phyloP scores from a whole-genome alignment of 2,113 vertebrate species.

The Oncorhynchus kisutch region DNA sequence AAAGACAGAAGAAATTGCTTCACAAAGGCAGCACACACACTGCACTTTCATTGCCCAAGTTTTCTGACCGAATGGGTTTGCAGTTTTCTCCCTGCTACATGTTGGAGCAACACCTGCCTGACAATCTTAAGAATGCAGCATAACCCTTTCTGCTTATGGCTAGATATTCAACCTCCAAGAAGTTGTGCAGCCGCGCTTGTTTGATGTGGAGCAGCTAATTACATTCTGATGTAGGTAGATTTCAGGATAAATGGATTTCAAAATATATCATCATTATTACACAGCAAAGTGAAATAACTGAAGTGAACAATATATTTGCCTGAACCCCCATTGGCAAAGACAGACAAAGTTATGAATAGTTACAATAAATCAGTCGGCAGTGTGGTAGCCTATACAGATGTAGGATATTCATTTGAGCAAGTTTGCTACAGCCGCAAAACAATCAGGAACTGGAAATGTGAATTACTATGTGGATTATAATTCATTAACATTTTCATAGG shows the following conservation, averaged over 20 bases:
- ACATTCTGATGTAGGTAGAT: constrained; percentile 1
- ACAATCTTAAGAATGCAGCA: background rate
- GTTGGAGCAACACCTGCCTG: background rate
- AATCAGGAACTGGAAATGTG: too few species aligned
- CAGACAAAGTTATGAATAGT: background rate
- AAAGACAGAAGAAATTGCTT: background rate
- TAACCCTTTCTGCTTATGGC: background rate
- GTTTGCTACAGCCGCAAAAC: too few species aligned
- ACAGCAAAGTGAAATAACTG: constrained; percentile 3
- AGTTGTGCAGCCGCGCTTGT: background rate
- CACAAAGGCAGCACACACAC: background rate
- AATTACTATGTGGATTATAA: too few species aligned
- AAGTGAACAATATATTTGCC: background rate
- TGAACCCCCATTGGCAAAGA: background rate
- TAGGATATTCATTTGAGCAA: too few species aligned
- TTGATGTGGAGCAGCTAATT: constrained; percentile 1
- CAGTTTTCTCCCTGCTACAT: background rate
- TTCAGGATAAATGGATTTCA: background rate
- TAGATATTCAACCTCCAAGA: background rate
- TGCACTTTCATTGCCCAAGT: background rate
- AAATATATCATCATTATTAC: constrained; percentile 10
- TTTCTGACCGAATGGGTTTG: background rate
- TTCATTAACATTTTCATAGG: too few species aligned
- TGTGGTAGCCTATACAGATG: background rate
- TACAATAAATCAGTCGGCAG: background rate